phyloP scores from a whole-genome alignment of 2,888 invertebrate species.

The Drosophila maculinotata region DNA sequence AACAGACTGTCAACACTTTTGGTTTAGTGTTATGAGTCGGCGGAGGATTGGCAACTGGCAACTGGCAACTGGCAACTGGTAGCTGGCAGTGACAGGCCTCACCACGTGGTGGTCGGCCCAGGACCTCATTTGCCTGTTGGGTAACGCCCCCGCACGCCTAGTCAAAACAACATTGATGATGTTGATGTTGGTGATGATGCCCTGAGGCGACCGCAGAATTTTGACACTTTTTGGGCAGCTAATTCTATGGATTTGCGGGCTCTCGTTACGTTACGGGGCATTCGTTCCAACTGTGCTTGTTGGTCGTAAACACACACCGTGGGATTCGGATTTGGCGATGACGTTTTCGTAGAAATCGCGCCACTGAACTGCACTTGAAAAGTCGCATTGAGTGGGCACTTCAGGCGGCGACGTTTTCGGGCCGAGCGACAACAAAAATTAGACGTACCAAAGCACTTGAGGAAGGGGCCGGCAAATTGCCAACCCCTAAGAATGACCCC shows the following conservation, averaged over 20 bases:
- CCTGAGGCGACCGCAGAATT: constrained; percentile 55
- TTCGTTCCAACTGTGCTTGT: constrained; percentile 83
- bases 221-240: constrained; percentile 69
- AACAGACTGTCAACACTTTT: constrained; percentile 66
- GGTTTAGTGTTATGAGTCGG: constrained; percentile 18
- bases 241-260: constrained; percentile 41
- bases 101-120: constrained; percentile 48
- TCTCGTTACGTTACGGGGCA: constrained; percentile 4
- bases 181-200: constrained; percentile 35
- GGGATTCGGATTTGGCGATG: constrained; percentile 76
- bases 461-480: constrained; percentile 15
- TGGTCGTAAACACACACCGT: constrained; percentile 85
- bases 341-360: constrained; percentile 31
- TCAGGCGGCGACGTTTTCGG: constrained; percentile 73
- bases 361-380: constrained; percentile 57
- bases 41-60: constrained; percentile 3
- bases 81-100: constrained; percentile 65
- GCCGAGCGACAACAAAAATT: constrained; percentile 74
- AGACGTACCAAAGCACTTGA: constrained; percentile 61
- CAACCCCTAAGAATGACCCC: constrained; percentile 66
- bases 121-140: constrained; percentile 69
- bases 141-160: constrained; percentile 45
- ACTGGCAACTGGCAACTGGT: constrained; percentile 47
- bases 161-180: constrained; percentile 20
- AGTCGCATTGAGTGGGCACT: constrained; percentile 75